phyloP scores from a whole-genome alignment of 2,797 vertebrate species.

The Amazonetta brasiliensis region DNA sequence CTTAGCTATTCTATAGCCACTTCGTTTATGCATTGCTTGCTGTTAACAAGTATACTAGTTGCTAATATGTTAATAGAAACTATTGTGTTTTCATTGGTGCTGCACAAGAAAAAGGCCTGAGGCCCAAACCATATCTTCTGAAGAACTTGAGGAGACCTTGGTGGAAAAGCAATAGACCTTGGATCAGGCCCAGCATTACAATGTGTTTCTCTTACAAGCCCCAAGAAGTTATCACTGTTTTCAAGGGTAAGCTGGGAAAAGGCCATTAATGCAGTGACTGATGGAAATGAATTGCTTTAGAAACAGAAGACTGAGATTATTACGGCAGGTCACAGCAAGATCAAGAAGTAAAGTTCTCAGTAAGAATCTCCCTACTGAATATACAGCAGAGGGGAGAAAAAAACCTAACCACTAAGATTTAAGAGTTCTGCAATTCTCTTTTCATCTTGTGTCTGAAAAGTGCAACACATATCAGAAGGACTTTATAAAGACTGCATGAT shows the following conservation, averaged over 20 bases:
- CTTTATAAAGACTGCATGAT: background rate
- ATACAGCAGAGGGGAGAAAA: background rate
- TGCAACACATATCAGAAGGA: background rate
- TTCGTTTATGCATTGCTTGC: background rate
- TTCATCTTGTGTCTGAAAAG: background rate
- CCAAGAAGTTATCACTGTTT: background rate
- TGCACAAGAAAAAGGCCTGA: background rate
- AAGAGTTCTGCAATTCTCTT: background rate
- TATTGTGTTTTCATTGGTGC: background rate
- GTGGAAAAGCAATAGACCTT: background rate
- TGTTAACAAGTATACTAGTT: background rate
- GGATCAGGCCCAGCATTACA: background rate
- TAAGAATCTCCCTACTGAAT: background rate
- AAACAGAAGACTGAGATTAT: background rate
- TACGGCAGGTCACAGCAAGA: background rate
- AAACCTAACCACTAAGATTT: background rate
- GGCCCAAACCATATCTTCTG: background rate
- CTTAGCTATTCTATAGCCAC: too few species aligned
- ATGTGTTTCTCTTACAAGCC: background rate
- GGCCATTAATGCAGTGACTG: background rate
- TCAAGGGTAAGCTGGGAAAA: background rate
- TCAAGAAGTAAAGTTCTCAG: background rate
- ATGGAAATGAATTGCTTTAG: background rate
- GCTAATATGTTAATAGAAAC: background rate
- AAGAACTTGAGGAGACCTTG: background rate